A percentile compares a stretch with the other conserved stretches of the same genome.
These are phyloP conservation scores for Apodemia hepburni DNA, from an alignment of 2,888 invertebrate species.

Conservation along the genomic window DNA sequence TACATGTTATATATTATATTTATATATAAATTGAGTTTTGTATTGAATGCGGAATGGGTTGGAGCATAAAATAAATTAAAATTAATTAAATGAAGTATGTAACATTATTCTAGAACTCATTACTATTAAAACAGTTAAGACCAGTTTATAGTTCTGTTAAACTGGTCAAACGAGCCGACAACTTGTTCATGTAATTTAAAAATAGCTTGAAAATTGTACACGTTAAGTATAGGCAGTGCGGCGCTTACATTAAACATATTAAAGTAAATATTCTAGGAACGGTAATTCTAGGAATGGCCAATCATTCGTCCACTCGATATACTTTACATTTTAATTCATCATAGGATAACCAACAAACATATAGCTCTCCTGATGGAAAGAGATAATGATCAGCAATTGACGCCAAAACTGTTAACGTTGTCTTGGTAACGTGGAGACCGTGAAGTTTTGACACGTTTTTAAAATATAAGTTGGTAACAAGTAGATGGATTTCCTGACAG, in stretches of 20 bases:
- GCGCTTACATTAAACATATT: background rate
- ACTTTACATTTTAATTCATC: too few species aligned
- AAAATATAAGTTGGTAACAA: too few species aligned
- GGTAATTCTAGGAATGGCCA: background rate
- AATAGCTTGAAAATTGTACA: slow-evolving; percentile 8
- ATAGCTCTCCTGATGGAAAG: too few species aligned
- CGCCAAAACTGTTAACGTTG: too few species aligned
- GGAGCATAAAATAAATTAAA: background rate
- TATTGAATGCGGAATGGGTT: background rate
- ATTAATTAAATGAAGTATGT: background rate
- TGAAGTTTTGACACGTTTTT: too few species aligned
- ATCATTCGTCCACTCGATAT: too few species aligned
- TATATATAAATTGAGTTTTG: background rate
- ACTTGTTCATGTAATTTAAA: slow-evolving; percentile 11
- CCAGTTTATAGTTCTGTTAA: slow-evolving; percentile 8
- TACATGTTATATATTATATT: too few species aligned
- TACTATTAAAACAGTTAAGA: slow-evolving; percentile 9
- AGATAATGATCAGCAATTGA: too few species aligned
- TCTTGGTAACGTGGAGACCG: too few species aligned
- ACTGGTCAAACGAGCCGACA: slow-evolving; percentile 6
- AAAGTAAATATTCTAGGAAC: background rate
- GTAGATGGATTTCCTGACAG: too few species aligned
- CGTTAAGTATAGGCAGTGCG: background rate
- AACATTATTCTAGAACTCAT: slow-evolving; percentile 9
- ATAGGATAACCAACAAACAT: too few species aligned